Evolutionary conservation across 2,113 vertebrate genomes (phyloP).

Genomic region (Esox niger): DNA sequence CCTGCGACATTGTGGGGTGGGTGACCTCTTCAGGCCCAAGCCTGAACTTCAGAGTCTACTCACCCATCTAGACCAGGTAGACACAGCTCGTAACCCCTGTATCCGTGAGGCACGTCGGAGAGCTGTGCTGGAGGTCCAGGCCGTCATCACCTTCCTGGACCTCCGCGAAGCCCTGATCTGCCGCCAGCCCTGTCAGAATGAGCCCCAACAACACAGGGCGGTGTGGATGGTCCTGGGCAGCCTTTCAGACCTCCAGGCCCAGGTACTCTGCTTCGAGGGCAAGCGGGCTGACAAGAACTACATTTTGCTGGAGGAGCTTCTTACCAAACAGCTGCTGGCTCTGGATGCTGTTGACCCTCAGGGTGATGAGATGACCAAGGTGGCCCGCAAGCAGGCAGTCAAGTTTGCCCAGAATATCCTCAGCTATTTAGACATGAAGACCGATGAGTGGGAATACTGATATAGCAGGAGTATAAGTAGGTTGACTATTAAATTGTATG

Average conservation of each 20-base stretch:
- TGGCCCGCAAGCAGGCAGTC: conserved; percentile 91
- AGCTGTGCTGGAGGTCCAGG: conserved; percentile 90
- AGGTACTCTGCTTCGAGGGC: conserved; percentile 89
- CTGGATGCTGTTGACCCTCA: conserved; percentile 94
- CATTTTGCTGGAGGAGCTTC: conserved; percentile 90
- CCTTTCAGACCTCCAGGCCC: conserved; percentile 87
- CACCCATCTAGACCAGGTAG: conserved; percentile 86
- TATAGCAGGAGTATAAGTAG: background rate
- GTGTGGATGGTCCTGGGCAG: conserved; percentile 87
- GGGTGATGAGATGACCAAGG: conserved; percentile 85
- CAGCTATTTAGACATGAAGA: conserved; percentile 95
- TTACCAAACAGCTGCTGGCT: conserved; percentile 91
- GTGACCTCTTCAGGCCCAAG: conserved; percentile 82
- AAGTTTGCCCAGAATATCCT: conserved; percentile 96
- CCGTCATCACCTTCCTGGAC: conserved; percentile 88
- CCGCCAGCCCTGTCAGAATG: conserved; percentile 68
- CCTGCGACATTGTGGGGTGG: conserved; percentile 74
- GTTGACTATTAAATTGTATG: background rate
- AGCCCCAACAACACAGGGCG: conserved; percentile 78
- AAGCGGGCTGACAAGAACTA: conserved; percentile 93
- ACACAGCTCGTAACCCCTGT: conserved; percentile 89
- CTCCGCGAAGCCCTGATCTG: conserved; percentile 83
- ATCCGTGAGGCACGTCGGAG: conserved; percentile 93
- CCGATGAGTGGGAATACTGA: conserved; percentile 96
- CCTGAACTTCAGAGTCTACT: conserved; percentile 89